A percentile compares a stretch with the other conserved stretches of the same genome.
Evolutionary conservation across 1,140 invertebrate species (phyloP).

Genomic region (Argopecten irradians): DNA sequence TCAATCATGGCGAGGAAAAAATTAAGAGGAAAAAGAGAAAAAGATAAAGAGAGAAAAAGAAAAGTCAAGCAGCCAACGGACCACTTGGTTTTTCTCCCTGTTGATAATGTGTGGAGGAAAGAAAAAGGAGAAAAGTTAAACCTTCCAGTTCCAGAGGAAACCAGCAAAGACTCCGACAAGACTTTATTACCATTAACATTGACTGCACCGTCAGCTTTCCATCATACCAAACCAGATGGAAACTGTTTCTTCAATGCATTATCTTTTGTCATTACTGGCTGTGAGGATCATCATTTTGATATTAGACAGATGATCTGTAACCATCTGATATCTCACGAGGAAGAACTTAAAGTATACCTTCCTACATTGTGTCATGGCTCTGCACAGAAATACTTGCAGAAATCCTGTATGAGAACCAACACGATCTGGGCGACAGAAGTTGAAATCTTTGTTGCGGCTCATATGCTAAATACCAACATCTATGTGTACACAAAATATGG

Average conservation of each 20-base stretch:
- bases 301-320: background rate
- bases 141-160: no score
- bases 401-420: background rate
- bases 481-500: background rate
- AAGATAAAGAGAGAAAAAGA: no score
- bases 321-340: background rate
- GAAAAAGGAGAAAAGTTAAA: no score
- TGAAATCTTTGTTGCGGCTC: conserved; percentile 34
- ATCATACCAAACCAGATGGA: background rate
- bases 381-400: background rate
- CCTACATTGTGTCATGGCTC: background rate
- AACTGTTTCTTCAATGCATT: conserved; percentile 33
- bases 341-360: conserved; percentile 1
- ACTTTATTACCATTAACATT: no score
- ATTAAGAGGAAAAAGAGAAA: no score
- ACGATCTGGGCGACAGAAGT: conserved; percentile 37
- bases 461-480: conserved; percentile 33
- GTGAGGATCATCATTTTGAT: background rate
- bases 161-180: no score
- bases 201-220: no score
- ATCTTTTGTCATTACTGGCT: background rate
- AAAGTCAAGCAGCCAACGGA: no score
- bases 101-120: no score
- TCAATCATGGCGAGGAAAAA: no score
- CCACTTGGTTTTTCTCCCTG: no score